These are phyloP conservation scores for Xestia sexstrigata DNA, from an alignment of 2,888 invertebrate species.

Conservation along the genomic window DNA sequence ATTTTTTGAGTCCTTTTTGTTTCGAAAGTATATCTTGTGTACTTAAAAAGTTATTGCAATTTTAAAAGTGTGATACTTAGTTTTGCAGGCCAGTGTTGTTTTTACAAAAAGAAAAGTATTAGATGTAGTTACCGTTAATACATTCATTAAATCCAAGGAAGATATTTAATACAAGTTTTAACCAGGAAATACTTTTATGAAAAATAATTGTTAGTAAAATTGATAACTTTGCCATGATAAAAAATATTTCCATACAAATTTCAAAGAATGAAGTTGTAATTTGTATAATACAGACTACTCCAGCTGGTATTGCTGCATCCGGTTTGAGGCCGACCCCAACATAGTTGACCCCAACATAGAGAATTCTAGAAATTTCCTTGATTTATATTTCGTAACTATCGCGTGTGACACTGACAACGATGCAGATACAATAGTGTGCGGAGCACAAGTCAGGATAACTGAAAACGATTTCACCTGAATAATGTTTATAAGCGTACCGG, in stretches of 20 bases:
- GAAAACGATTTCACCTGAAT: constrained; percentile 40
- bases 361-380: neutral
- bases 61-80: too few relatives aligned
- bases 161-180: neutral
- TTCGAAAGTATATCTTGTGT: too few relatives aligned
- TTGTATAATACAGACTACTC: neutral
- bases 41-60: too few relatives aligned
- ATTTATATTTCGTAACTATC: neutral
- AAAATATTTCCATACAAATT: neutral
- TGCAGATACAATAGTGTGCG: neutral
- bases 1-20: too few relatives aligned
- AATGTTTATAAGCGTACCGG: constrained; percentile 12
- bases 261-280: neutral
- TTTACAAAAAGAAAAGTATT: neutral
- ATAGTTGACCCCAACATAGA: neutral
- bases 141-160: neutral
- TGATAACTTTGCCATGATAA: neutral
- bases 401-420: constrained; percentile 9
- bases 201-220: neutral
- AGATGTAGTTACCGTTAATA: neutral
- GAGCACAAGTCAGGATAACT: constrained; percentile 20
- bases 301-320: neutral
- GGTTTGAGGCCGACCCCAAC: neutral
- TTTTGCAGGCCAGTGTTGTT: too few relatives aligned
- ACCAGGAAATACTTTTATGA: neutral